Conservation (phyloP, 2,797 vertebrate genomes). For the Tauraco hartlaubi region DNA sequence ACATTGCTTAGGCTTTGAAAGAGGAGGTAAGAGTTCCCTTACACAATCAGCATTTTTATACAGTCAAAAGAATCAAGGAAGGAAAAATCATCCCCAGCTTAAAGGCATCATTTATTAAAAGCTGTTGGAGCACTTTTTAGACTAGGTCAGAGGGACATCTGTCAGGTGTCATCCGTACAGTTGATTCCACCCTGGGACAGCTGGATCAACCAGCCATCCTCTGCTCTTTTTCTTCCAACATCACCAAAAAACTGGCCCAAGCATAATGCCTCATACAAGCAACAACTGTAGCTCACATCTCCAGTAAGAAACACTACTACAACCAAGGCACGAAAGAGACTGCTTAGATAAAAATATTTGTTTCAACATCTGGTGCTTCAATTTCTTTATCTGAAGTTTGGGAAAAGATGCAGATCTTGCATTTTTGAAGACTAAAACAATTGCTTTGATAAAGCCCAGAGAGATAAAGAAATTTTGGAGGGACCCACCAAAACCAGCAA, state of each 20-base stretch:
- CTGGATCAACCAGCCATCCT: background rate
- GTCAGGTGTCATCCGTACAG: background rate
- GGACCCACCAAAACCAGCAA: background rate
- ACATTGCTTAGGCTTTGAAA: background rate
- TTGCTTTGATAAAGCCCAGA: background rate
- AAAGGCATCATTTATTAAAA: background rate
- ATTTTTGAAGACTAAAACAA: background rate
- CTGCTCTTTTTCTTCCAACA: background rate
- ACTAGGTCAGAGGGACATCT: background rate
- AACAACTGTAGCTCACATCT: background rate
- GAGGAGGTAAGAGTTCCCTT: background rate
- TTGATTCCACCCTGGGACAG: background rate
- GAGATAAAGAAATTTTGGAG: background rate
- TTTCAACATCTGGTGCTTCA: background rate
- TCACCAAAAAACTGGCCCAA: background rate
- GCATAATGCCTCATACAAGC: fast-evolving
- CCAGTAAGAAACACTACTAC: background rate
- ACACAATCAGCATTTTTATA: background rate
- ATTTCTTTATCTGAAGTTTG: background rate
- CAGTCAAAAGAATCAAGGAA: background rate
- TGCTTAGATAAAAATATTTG: background rate
- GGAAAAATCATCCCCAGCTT: background rate
- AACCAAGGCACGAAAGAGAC: background rate
- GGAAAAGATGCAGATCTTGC: background rate
- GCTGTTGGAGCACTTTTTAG: background rate